Evolutionary conservation across 2,888 invertebrate genomes (phyloP), one percentile per base, ranked within the genome.

Genomic region (Hydraecia micacea): DNA sequence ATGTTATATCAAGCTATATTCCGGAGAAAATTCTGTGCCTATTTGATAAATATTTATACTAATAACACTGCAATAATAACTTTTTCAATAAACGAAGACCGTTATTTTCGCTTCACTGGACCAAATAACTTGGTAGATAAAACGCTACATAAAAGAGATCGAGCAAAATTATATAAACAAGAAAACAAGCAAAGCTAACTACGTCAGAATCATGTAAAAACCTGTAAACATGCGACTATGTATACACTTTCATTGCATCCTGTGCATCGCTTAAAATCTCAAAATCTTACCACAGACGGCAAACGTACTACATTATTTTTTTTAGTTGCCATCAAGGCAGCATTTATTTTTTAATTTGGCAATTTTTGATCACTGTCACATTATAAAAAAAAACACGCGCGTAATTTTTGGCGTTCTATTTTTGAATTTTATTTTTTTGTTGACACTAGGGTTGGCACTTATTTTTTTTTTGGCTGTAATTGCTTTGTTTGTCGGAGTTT

Each of bases 211-310:
- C 89, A 93, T 95, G 95, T 95, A 95, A 95, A 95, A 93, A 95
- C 95, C 95, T 95, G 95, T 94, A 95, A 95, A 94, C 96, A 96
- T 96, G 96, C 96, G 92, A 93, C 93, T 93, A 93, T 87, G 76
- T 87, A 88, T 89, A 90, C 89, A 92, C 91, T 91, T 90, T 92
- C 88, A 92, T 90, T 89, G 90, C 90, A 92, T 91, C 90, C 89
- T 89, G 93, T 93, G 94, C 93, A 93, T 92, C 87, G 84, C 87
- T 88, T 91, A 91, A 85, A 92, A 92, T 91, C 90, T 90, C 73
- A 91, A 89, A 89, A 88, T 90, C 96, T 96, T 96, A 96, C 96
- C 96, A 96, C 96, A 89, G 96, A 96, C 90, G 96, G 96, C 95
- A 96, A 96, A 90, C 96, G 96, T 87, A 95, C 94, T 93, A 96